A percentile compares a stretch with the other conserved stretches of the same genome.
These are phyloP conservation scores for Oreochromis grahami DNA, from an alignment of 2,797 vertebrate species.

Conservation along the genomic window DNA sequence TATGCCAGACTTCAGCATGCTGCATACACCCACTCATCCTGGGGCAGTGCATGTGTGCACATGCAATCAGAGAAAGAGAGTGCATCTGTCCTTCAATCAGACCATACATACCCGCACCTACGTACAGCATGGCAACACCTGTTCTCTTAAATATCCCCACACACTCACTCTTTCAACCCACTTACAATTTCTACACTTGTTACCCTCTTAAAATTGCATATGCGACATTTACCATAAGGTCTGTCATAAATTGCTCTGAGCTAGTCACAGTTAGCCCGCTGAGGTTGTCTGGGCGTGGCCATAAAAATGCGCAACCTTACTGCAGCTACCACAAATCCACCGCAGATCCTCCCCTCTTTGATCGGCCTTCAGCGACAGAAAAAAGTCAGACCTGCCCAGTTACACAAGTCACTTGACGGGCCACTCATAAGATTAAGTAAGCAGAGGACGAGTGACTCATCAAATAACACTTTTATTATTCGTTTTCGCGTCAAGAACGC, in stretches of 20 bases:
- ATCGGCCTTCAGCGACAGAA: constrained; percentile 54
- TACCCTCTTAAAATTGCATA: neutral
- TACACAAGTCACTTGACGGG: neutral
- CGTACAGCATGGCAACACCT: constrained; percentile 11
- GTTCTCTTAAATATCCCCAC: neutral
- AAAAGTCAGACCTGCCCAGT: constrained; percentile 30
- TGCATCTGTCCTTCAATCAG: constrained; percentile 28
- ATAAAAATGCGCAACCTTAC: constrained; percentile 67
- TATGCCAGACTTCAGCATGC: constrained; percentile 1
- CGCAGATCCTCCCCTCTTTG: constrained; percentile 56
- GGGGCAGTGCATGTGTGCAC: constrained; percentile 3
- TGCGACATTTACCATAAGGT: neutral
- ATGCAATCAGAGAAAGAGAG: constrained; percentile 35
- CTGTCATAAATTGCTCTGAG: neutral
- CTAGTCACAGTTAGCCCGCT: constrained; percentile 15
- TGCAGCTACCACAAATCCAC: constrained; percentile 69
- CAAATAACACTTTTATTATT: constrained; percentile 12
- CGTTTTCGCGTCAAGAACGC: neutral
- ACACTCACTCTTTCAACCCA: neutral
- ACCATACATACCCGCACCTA: constrained; percentile 22
- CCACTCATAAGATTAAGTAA: constrained; percentile 11
- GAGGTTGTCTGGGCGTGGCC: constrained; percentile 61
- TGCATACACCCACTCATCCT: constrained; percentile 2
- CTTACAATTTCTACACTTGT: neutral
- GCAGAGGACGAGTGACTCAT: constrained; percentile 33